These are phyloP conservation scores for Athene noctua DNA, from an alignment of 2,113 vertebrate genomes.

Conservation along the genomic window DNA sequence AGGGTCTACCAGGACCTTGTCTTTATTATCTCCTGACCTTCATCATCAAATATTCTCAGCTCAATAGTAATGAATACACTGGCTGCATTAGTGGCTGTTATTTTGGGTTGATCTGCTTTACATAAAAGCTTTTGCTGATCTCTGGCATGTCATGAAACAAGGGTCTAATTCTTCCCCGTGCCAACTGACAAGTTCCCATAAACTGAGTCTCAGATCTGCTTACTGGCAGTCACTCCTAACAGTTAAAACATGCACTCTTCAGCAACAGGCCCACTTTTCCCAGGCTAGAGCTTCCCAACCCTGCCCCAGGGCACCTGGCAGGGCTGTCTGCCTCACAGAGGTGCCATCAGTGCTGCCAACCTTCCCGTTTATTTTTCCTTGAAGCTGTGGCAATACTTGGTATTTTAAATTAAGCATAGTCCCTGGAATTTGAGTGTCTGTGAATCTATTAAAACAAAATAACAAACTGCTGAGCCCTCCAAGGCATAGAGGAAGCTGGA, in stretches of 20 bases:
- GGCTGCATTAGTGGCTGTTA: conserved; percentile 36
- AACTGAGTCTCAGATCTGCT: not conserved
- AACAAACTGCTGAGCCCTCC: not conserved
- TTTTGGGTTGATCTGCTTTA: conserved; percentile 58
- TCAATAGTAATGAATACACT: conserved; percentile 26
- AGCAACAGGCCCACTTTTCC: conserved; percentile 31
- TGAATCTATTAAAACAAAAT: not conserved
- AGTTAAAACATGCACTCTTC: not conserved
- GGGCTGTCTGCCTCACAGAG: not conserved
- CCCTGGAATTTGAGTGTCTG: not conserved
- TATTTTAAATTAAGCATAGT: not conserved
- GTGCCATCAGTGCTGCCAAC: not conserved
- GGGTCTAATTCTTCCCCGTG: not conserved
- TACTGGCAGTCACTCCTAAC: not conserved
- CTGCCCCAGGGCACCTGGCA: conserved; percentile 22
- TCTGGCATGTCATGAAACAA: conserved; percentile 33
- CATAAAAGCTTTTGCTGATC: conserved; percentile 44
- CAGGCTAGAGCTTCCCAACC: not conserved
- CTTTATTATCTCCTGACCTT: not conserved
- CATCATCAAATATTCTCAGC: conserved; percentile 17
- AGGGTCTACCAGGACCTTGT: not conserved
- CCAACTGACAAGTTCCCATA: not conserved
- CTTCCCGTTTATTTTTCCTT: not conserved
- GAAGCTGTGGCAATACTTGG: not conserved
- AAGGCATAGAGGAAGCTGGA: not conserved